Base-by-base conservation (phyloP, 2,113 vertebrate species). In the Gorilla gorilla region DNA sequence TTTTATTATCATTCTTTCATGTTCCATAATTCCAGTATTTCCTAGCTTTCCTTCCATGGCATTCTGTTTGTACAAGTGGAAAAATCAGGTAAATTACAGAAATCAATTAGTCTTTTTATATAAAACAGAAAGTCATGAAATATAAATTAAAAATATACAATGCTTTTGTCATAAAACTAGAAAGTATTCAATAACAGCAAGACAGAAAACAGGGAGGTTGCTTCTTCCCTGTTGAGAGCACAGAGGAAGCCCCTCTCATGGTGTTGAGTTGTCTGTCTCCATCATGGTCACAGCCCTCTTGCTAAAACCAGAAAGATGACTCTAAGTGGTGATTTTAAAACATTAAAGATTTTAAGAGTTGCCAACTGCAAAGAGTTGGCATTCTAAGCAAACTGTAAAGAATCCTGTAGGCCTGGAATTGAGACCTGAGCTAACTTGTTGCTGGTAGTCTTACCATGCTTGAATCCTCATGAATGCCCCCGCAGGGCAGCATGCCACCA, bases 111-210 rank as follows among this genome's bases (percentile, higher is more conserved):
- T 57, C 38, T 85, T 8, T 96, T 83, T 83, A 59, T 35, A 38
- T 57, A 87, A 92, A 86, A 55, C 79, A 95, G 20, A n/a, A 83
- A 76, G 61, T 84, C 12, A 57, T 93, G 22, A 80, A 76, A 64
- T 70, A 48, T 48, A 57, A 75, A 87, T 83, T 85, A 43, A 50
- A 76, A 78, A 40, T 18, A 45, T 22, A 14, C 45, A 17, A 18
- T 73, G 17, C 6, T 38, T 68, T 59, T 40, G 20, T 89, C 64
- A 61, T 64, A 48, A 95, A 72, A 73, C 38, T 76, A 40, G 12
- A 87, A 66, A 40, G 43, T 92, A 6, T 75, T 93, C 52, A 59
- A 35, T 78, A 61, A 38, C 25, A 84, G 11, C 50, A 64, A 78
- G 38, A 93, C 68, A 32, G 18, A 40, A 66, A 76, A 70, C 5